Conservation (phyloP, 2,888 invertebrate genomes). For the Saturnia japonica region DNA sequence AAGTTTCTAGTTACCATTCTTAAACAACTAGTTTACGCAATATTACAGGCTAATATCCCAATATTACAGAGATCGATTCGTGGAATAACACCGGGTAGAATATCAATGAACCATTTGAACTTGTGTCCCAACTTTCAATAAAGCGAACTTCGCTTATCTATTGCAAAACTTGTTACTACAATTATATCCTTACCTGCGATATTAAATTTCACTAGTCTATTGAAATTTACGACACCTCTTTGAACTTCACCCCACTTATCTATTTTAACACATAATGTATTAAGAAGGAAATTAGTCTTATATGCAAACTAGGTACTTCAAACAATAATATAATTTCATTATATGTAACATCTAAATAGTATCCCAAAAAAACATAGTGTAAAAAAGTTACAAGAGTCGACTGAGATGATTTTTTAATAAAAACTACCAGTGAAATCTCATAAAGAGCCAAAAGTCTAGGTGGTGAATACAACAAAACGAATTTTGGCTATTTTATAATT, state of each 20-base stretch:
- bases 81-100: conserved; percentile 66
- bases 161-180: conserved; percentile 71
- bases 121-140: conserved; percentile 58
- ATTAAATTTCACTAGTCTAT: conserved; percentile 77
- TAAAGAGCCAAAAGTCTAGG: too few relatives aligned
- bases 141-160: conserved; percentile 67
- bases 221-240: conserved; percentile 63
- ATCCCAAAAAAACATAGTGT: too few relatives aligned
- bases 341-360: too few relatives aligned
- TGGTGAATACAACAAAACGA: too few relatives aligned
- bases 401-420: too few relatives aligned
- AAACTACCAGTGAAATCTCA: too few relatives aligned
- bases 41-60: too few relatives aligned
- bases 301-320: background rate
- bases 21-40: too few relatives aligned
- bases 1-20: too few relatives aligned
- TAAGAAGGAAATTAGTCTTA: conserved; percentile 29
- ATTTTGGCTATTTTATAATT: too few relatives aligned
- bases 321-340: background rate
- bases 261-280: conserved; percentile 45
- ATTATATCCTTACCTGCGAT: conserved; percentile 71
- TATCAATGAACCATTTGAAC: conserved; percentile 62
- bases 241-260: conserved; percentile 48
- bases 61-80: conserved; percentile 22
- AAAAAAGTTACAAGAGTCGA: too few relatives aligned